These are phyloP conservation scores for Aix galericulata DNA, from an alignment of 2,113 vertebrate species.

Conservation along the genomic window DNA sequence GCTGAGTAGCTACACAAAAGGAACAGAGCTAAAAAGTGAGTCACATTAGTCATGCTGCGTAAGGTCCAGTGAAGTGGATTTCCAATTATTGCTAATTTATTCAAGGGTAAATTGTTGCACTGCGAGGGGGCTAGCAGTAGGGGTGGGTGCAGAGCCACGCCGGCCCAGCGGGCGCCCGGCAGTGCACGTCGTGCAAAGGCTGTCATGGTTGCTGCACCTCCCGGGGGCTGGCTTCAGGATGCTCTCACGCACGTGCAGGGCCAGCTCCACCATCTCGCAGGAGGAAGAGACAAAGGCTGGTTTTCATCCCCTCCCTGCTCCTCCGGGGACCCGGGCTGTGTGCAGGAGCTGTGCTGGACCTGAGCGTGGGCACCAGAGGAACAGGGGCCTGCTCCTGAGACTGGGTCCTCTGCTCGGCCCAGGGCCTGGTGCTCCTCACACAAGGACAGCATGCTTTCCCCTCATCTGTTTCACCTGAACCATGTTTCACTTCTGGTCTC, in stretches of 20 bases:
- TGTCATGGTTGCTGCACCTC: slow-evolving; percentile 26
- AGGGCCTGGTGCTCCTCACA: neutral
- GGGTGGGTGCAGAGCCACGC: slow-evolving; percentile 52
- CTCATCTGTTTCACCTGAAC: neutral
- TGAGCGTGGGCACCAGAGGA: too few species aligned
- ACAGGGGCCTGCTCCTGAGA: neutral
- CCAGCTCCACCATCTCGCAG: fast-evolving
- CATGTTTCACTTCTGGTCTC: neutral
- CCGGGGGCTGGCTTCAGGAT: neutral
- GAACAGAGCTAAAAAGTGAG: slow-evolving; percentile 67
- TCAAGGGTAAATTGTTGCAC: slow-evolving; percentile 66
- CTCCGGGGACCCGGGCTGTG: neutral
- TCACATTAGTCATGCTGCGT: slow-evolving; percentile 67
- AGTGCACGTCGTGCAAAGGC: neutral
- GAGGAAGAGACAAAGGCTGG: neutral
- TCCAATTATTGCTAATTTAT: slow-evolving; percentile 72
- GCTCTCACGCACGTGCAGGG: neutral
- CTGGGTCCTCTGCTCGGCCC: neutral
- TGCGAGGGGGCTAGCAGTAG: slow-evolving; percentile 46
- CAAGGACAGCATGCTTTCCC: fast-evolving
- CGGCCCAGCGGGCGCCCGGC: neutral
- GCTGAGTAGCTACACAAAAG: slow-evolving; percentile 50
- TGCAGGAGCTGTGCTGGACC: fast-evolving
- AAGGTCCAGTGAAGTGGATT: slow-evolving; percentile 70
- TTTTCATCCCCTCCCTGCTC: neutral